Evolutionary conservation across 2,113 vertebrate genomes (phyloP), one percentile per base, ranked within the genome.

Genomic region (Podilymbus podiceps): DNA sequence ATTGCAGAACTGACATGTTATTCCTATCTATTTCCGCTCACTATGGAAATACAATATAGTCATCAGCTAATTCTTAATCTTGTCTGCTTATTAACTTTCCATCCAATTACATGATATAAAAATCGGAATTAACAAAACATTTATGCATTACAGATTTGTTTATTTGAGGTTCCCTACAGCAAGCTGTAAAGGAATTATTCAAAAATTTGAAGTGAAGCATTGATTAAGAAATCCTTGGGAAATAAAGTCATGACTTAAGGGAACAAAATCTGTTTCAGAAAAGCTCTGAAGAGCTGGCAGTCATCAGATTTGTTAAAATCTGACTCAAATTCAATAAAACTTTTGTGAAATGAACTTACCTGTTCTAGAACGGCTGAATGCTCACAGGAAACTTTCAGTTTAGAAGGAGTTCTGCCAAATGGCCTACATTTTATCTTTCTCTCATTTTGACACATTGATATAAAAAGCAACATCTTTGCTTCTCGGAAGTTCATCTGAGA

Each of bases 191-290:
- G 38, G 42, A 93, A 80, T 93, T 86, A 67, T 52, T 91, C 5
- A 82, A 95, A 85, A 66, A 52, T 25, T 50, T 50, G 30, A 90
- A 93, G 44, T 24, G 72, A 69, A 90, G 74, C 67, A 52, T 50
- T 85, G 71, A 91, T 94, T 94, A 90, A 77, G 72, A 95, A 96
- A 85, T 90, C 35, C 56, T 94, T 90, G 71, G 79, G 85, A 95
- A 90, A 90, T 92, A 50, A 76, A 94, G 56, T 92, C 79, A 85
- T 74, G 66, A 84, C 59, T 93, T 84, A 44, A 76, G 55, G 82
- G 88, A 83, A 73, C 8, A 84, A 88, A 96, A 80, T 69, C 78
- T 19, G 80, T 89, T 94, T 94, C 71, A 76, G 74, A 77, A 30
- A 87, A 95, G 7, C 33, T 87, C 75, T 87, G 53, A 90, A 52